Base-by-base conservation (phyloP, 2,888 invertebrate species). In the Seira ritae region DNA sequence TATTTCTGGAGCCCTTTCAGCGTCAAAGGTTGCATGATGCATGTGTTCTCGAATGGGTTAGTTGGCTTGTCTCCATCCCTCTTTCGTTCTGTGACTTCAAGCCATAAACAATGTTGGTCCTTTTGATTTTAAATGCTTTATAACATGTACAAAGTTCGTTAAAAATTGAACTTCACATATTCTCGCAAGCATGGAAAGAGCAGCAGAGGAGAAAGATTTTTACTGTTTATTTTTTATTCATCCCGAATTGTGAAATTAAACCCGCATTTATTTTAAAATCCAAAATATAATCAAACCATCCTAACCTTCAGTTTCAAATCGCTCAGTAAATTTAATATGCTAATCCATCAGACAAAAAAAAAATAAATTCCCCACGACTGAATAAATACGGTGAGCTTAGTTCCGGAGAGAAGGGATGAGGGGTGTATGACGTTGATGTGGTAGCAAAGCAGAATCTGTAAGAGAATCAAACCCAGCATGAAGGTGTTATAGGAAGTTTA, bases 401-500 rank as follows among this genome's bases (percentile, higher is more conserved):
- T 31, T 31, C 31, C 31, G 15, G 2, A 15, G 17, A 50, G 50
- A 12, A n/a, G 50, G 50, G 50, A 50, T 50, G 31, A 31, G 31
- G 31, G 31, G n/a, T 42, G 6, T 42, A n/a, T n/a, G 17, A 50
- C 17, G 50, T 50, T 50, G 50, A 50, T 50, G 50, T 12, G 50
- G 2, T n/a, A n/a, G 50, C 15, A n/a, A 50, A 50, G 12, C 50
- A 12, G 50, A 15, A n/a, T 3, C 50, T 50, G 12, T 50, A 31
- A n/a, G 50, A 3, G 50, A 50, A 50, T 50, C 15, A 37, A 73
- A 31, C 74, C 17, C 66, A 73, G 67, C 78, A 66, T 72, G 80
- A 80, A 80, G 80, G 80, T 80, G 80, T 80, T 80, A 37, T 65
- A 73, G 31, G 73, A 72, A 80, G 67, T 80, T 15, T 24, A 71